Evolutionary conservation across 1,140 invertebrate species (phyloP).

Genomic region (Euura lappo): DNA sequence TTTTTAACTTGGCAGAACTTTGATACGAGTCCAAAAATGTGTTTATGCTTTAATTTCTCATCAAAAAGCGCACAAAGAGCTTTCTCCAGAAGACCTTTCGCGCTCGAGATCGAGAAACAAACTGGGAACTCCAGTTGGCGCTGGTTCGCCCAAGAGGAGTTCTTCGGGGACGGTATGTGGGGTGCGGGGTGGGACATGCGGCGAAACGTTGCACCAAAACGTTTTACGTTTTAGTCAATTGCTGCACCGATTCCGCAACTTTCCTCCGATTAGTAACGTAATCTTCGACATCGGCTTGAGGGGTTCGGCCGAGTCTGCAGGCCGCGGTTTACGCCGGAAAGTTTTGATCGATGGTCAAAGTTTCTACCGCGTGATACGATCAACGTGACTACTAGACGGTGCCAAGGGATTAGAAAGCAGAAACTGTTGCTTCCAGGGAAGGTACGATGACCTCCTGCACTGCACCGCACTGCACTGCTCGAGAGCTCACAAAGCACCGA

Average conservation of each 20-base stretch:
- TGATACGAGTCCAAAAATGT: no score
- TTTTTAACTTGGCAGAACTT: no score
- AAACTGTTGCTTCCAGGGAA: slow-evolving; percentile 24
- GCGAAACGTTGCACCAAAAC: neutral
- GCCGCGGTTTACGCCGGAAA: neutral
- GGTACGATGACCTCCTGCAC: slow-evolving; percentile 18
- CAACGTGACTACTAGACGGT: neutral
- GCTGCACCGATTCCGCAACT: no score
- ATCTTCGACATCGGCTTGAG: no score
- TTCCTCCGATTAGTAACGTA: no score
- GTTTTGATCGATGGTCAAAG: neutral
- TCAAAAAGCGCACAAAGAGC: no score
- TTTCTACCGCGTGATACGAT: no score
- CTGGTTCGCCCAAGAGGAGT: neutral
- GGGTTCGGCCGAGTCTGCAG: no score
- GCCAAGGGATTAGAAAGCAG: slow-evolving; percentile 29
- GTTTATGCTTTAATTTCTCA: no score
- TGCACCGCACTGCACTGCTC: slow-evolving; percentile 17
- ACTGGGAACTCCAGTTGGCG: slow-evolving; percentile 3
- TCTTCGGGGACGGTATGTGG: neutral
- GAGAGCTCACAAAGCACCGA: neutral
- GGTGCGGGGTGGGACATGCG: neutral
- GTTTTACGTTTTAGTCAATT: no score
- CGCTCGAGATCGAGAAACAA: neutral
- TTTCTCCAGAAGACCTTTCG: slow-evolving; percentile 3